Evolutionary conservation across 35 echinoderm and acorn worm species (phyloP), one percentile per base, ranked within the genome.

Genomic region (Acanthaster planci): DNA sequence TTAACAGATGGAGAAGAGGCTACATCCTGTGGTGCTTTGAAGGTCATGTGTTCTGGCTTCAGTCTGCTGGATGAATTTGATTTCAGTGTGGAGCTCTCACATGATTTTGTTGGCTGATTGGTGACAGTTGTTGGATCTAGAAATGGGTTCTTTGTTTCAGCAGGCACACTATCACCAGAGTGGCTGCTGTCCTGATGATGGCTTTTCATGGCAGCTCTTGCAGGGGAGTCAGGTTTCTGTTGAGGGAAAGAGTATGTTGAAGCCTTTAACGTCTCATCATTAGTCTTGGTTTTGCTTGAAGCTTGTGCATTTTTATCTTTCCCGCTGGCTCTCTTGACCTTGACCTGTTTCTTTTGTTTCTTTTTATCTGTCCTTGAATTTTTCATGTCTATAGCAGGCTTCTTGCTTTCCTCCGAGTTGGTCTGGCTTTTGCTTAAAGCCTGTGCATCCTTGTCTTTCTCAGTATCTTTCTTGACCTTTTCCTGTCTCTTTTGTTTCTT

Each of bases 1-100:
- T 67, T 16, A 26, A 26, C 60, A 67, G 60, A n/a, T 67, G 60
- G 60, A 26, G 60, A 67, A 29, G n/a, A 67, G 31, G 60, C 60
- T 9, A 67, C 12, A 67, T 67, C 60, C 60, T 67, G 60, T 4
- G 60, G 60, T 29, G 60, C 60, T 67, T 29, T 9, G 60, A 67
- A 67, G 31, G 17, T 67, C n/a, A 32, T 9, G 1, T 26, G 60
- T 2, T 26, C 31, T 32, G n/a, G 60, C 60, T 67, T 67, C 60
- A 67, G 60, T 8, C 22, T 23, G 15, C 12, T 9, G 31, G 60
- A 67, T 26, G 60, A 67, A 0, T 67, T 67, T 16, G 60, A 67
- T 32, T 67, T 67, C 60, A 10, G 9, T 9, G 60, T 29, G 1
- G 60, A 67, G n/a, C 27, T 67, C 17, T 67, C 60, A 67, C 5